Evolutionary conservation across 2,888 invertebrate genomes (phyloP), one percentile per base, ranked within the genome.

Genomic region (Schizotus pectinicornis): DNA sequence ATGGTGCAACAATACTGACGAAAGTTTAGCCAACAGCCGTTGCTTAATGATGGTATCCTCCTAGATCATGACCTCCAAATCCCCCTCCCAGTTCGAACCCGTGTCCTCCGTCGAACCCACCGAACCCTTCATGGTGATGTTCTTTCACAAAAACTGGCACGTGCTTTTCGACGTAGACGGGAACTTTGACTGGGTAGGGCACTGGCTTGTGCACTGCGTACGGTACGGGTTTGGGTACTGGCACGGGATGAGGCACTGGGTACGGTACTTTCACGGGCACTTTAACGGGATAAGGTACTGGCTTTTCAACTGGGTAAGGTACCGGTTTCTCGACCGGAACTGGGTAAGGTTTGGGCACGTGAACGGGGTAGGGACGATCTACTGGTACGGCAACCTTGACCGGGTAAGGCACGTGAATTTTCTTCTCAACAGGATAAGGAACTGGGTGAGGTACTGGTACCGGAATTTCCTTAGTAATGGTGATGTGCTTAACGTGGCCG

Each of bases 401-500:
- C 32, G 75, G 77, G 39, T 77, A 74, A 1, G 82, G 79, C 7
- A 81, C 81, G 8, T 81, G 78, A 31, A 81, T 74, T 54, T 81
- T 81, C 62, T 82, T 82, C 65, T 81, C 81, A 32, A 84, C 81
- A 22, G 77, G 77, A 9, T 81, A 80, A 1, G 83, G 80, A 34
- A 86, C 83, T 0, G 86, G 87, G 0, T 84, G 83, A 0, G 86
- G 85, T 1, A 79, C 77, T 11, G 77, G 75, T 39, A 73, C 72
- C 39, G 74, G 72, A 5, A 77, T 67, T 64, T 75, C 69, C 49
- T 82, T 81, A 30, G 80, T 80, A 61, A 83, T 76, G 42, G 81
- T 77, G 34, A 81, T 71, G 31, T 77, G 73, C 55, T 71, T 72
- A 38, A 70, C 58, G 49, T 73, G 68, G 3, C 68, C 70, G 13